phyloP scores from a whole-genome alignment of 1,140 invertebrate genomes.

The Schlechtendalia chinensis region DNA sequence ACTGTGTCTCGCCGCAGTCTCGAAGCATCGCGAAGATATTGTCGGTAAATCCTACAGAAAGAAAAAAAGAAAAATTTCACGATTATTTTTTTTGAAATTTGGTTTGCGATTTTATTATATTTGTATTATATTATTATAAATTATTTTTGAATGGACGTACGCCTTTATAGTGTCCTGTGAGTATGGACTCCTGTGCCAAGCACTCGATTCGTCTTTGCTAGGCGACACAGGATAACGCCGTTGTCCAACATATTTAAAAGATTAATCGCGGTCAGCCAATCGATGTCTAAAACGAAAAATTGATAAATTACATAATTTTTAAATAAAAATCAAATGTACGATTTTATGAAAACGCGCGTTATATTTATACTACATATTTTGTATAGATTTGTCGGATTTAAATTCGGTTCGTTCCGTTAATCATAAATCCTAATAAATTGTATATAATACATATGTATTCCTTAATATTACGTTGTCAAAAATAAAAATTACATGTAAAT shows the following conservation, averaged over 20 bases:
- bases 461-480: too few relatives aligned
- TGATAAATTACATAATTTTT: neutral
- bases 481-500: too few relatives aligned
- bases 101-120: too few relatives aligned
- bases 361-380: too few relatives aligned
- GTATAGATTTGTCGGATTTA: too few relatives aligned
- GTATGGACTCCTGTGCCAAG: constrained; percentile 59
- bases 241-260: constrained; percentile 77
- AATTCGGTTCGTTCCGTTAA: too few relatives aligned
- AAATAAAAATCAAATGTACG: too few relatives aligned
- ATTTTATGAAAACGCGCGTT: too few relatives aligned
- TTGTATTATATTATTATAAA: neutral
- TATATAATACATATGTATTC: too few relatives aligned
- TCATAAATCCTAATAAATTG: too few relatives aligned
- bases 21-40: constrained; percentile 73
- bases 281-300: constrained; percentile 63
- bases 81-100: too few relatives aligned
- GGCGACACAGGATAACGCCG: constrained; percentile 74
- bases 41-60: constrained; percentile 63
- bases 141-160: constrained; percentile 18
- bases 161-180: constrained; percentile 30
- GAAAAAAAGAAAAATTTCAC: neutral
- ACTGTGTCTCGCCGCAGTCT: constrained; percentile 73
- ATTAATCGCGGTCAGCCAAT: constrained; percentile 72
- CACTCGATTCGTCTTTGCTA: constrained; percentile 68